Percentiles rank a stretch among this genome's conserved stretches.
Evolutionary conservation across 2,888 invertebrate species (phyloP).

Genomic region (Nebria salina): DNA sequence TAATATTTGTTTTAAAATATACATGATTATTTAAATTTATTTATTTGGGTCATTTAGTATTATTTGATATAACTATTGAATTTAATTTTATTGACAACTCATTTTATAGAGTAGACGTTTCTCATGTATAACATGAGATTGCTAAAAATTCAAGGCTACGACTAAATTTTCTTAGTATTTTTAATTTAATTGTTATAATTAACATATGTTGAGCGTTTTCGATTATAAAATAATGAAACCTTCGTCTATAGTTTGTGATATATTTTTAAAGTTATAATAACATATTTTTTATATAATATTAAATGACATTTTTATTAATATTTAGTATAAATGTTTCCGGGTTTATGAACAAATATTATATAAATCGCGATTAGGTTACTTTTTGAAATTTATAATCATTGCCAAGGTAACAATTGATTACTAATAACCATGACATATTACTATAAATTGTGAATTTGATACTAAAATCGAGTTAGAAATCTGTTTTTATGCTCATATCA

Average conservation of each 20-base stretch:
- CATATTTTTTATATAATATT: too few relatives aligned
- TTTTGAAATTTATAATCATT: not conserved
- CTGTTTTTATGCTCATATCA: not conserved
- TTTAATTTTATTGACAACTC: not conserved
- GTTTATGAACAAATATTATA: too few relatives aligned
- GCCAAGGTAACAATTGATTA: not conserved
- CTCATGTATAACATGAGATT: too few relatives aligned
- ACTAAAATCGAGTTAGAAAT: not conserved
- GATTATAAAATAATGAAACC: not conserved
- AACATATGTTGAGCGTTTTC: not conserved
- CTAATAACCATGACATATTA: not conserved
- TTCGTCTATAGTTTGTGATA: not conserved
- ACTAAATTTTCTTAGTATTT: not conserved
- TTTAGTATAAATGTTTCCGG: too few relatives aligned
- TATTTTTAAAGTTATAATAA: too few relatives aligned
- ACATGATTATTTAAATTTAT: not conserved
- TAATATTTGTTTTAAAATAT: too few relatives aligned
- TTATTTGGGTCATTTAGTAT: not conserved
- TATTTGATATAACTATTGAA: not conserved
- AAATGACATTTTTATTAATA: too few relatives aligned
- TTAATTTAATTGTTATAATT: not conserved
- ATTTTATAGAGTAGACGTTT: not conserved
- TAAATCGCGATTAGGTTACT: not conserved
- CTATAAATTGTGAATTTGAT: not conserved
- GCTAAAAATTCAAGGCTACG: not conserved